A percentile compares a stretch with the other conserved stretches of the same genome.
These are phyloP conservation scores for Cryptophagus acutangulus DNA, from an alignment of 2,888 invertebrate species.

Conservation along the genomic window DNA sequence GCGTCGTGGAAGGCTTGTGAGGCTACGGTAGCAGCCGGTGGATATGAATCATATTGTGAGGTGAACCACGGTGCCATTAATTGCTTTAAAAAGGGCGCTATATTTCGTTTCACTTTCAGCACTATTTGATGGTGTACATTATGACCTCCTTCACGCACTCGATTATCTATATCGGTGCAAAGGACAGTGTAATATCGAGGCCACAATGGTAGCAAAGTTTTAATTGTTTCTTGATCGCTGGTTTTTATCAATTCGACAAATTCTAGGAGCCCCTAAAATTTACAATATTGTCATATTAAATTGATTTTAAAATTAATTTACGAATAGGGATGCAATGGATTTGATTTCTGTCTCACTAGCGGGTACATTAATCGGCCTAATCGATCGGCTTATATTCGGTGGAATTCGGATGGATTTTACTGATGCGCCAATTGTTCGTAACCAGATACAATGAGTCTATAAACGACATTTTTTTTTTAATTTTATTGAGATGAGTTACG, in stretches of 20 bases:
- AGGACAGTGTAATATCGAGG: slow-evolving; percentile 72
- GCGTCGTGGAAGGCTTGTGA: slow-evolving; percentile 65
- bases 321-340: no score
- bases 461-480: no score
- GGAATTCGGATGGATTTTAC: no score
- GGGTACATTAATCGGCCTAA: no score
- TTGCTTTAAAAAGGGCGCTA: slow-evolving; percentile 74
- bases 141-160: slow-evolving; percentile 77
- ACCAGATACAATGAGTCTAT: no score
- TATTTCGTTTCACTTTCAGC: slow-evolving; percentile 63
- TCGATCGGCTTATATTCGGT: no score
- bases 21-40: slow-evolving; percentile 75
- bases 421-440: no score
- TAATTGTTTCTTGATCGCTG: slow-evolving; percentile 62
- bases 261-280: slow-evolving; percentile 73
- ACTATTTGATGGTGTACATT: slow-evolving; percentile 67
- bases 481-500: no score
- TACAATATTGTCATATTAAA: background rate
- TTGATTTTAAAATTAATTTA: no score
- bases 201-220: slow-evolving; percentile 75
- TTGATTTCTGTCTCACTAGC: no score
- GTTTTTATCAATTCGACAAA: slow-evolving; percentile 64
- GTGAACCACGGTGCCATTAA: slow-evolving; percentile 81
- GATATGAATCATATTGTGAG: slow-evolving; percentile 79
- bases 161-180: slow-evolving; percentile 73